phyloP scores from a whole-genome alignment of 2,113 vertebrate species.

The Montifringilla adamsi region DNA sequence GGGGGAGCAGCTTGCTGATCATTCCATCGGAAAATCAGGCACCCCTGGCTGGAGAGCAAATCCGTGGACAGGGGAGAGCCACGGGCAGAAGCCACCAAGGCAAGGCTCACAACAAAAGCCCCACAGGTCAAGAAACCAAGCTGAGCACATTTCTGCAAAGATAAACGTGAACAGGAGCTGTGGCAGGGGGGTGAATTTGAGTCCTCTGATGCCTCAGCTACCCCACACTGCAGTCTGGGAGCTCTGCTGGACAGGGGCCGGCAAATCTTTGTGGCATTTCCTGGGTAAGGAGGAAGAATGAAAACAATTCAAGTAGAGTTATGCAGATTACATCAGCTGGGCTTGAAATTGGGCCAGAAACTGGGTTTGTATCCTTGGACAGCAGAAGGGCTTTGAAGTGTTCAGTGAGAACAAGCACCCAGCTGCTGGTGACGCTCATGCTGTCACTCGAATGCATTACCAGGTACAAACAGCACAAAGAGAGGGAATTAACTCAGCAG shows the following conservation, averaged over 20 bases:
- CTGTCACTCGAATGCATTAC: fast-evolving
- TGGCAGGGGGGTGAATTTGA: neutral
- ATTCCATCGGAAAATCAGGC: neutral
- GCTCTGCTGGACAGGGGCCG: neutral
- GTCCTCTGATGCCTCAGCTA: neutral
- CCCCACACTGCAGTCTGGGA: neutral
- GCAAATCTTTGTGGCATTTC: neutral
- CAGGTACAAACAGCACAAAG: neutral
- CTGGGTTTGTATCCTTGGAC: neutral
- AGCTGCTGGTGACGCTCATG: fast-evolving
- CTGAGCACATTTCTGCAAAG: neutral
- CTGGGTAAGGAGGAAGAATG: neutral
- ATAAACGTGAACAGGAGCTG: neutral
- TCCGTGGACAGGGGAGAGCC: fast-evolving
- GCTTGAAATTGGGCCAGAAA: neutral
- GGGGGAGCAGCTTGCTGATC: neutral
- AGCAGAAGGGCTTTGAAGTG: neutral
- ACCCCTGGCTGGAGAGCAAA: neutral
- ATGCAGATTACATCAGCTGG: neutral
- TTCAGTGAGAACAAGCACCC: neutral
- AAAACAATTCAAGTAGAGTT: neutral
- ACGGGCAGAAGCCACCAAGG: neutral
- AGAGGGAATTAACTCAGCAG: fast-evolving
- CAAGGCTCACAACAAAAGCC: neutral
- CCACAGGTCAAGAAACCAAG: neutral